Base-by-base conservation (phyloP, 1,140 invertebrate species). In the Cryptotermes secundus region DNA sequence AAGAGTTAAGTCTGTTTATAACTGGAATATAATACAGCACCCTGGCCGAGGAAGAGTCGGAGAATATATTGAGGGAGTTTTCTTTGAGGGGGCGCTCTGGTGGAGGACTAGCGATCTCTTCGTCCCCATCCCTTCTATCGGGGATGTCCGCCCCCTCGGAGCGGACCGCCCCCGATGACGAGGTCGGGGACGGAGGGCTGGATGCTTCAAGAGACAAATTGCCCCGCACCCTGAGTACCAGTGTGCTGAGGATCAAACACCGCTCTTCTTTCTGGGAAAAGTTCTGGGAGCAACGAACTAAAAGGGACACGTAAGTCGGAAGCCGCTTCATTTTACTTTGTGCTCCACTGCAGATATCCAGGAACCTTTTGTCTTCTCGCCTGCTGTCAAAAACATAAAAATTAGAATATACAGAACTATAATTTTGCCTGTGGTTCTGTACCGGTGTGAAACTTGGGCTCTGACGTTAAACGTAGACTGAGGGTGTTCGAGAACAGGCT, bases 261-360 rank as follows among this genome's bases (percentile, higher is more conserved):
- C 91, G 92, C 86, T 94, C 92, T 86, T 93, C 92, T 65, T 96
- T 96, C 88, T 96, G 96, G 96, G 95, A 96, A 86, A 95, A 96
- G 86, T 94, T 95, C 88, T 95, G 94, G 92, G 92, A 94, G 85
- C 92, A 94, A 84, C 91, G 92, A 85, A 92, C 91, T 79, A 93
- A 72, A 72, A 72, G 59, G 26, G 59, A 72, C 31, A 72, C 14
- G 59, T 72, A 72, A 72, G 59, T 72, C n/a, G 31, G 31, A 65
- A 72, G n/a, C 26, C 10, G n/a, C 59, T 10, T 72, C 10, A 10
- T 72, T 72, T 14, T 72, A 7, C 10, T 31, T 72, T 72, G 19
- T 26, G 24, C n/a, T 72, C 26, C 31, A 31, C 10, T 72, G 0
- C 14, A 72, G 26, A 31, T 38, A n/a, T n/a, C n/a, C n/a, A n/a